Evolutionary conservation across 2,797 vertebrate genomes (phyloP).

Genomic region (Hemibagrus guttatus): DNA sequence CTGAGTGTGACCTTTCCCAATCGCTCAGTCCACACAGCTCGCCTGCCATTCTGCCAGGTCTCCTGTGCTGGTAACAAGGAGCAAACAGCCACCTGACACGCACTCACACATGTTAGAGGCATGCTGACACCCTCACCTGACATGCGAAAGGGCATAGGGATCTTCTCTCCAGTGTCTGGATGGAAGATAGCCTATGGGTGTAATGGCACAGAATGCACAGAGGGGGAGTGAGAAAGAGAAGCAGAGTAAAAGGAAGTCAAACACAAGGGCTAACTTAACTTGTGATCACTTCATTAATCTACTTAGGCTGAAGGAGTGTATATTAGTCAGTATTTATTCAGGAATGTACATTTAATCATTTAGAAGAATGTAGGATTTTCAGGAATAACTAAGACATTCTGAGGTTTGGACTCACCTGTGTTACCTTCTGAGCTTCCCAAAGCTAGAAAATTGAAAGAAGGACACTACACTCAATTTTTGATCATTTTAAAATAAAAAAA

Average conservation of each 20-base stretch:
- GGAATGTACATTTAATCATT: not conserved
- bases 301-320: not conserved
- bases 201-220: slow-evolving; percentile 48
- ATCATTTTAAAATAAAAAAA: not conserved
- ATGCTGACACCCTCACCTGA: slow-evolving; percentile 79
- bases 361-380: not conserved
- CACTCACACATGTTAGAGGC: slow-evolving; percentile 34
- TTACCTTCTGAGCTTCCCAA: slow-evolving; percentile 93
- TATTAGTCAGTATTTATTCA: not conserved
- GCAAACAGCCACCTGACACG: slow-evolving; percentile 49
- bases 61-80: slow-evolving; percentile 68
- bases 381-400: not conserved
- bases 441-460: slow-evolving; percentile 71
- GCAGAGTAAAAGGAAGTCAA: not conserved
- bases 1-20: slow-evolving; percentile 77
- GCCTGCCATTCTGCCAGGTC: slow-evolving; percentile 63
- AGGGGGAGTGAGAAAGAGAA: slow-evolving; percentile 48
- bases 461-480: not conserved
- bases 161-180: slow-evolving; percentile 91
- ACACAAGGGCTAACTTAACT: slow-evolving; percentile 30
- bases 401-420: slow-evolving; percentile 79
- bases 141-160: slow-evolving; percentile 96
- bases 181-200: slow-evolving; percentile 87
- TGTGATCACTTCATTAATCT: slow-evolving; percentile 31
- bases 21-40: slow-evolving; percentile 64